These are phyloP conservation scores for Plutella xylostella DNA, from an alignment of 2,888 invertebrate genomes.

Conservation along the genomic window DNA sequence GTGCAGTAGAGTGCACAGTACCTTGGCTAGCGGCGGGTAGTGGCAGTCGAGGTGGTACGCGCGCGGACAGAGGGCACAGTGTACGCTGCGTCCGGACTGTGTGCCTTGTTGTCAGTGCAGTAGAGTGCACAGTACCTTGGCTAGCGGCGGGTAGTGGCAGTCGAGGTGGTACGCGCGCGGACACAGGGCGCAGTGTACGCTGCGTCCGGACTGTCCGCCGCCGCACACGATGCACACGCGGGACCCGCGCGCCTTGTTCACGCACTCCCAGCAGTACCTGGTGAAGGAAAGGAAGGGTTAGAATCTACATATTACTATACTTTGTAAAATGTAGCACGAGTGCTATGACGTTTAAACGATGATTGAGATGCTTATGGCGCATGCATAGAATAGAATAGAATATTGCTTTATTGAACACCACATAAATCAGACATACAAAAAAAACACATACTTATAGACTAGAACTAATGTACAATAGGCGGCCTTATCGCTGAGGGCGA, in stretches of 20 bases:
- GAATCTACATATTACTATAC: too few relatives aligned
- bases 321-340: too few relatives aligned
- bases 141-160: constrained; percentile 89
- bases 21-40: constrained; percentile 84
- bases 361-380: too few relatives aligned
- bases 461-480: too few relatives aligned
- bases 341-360: too few relatives aligned
- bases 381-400: too few relatives aligned
- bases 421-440: too few relatives aligned
- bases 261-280: constrained; percentile 96
- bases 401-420: too few relatives aligned
- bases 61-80: constrained; percentile 91
- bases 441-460: too few relatives aligned
- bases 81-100: constrained; percentile 71
- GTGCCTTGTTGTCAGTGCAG: constrained; percentile 84
- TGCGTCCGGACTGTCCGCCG: constrained; percentile 60
- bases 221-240: constrained; percentile 96
- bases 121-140: constrained; percentile 72
- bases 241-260: constrained; percentile 92
- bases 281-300: background rate
- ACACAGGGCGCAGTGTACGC: constrained; percentile 91
- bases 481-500: too few relatives aligned
- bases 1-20: constrained; percentile 30
- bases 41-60: constrained; percentile 95
- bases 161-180: constrained; percentile 93